phyloP scores from a whole-genome alignment of 2,888 invertebrate species.

The Cybosia mesomella region DNA sequence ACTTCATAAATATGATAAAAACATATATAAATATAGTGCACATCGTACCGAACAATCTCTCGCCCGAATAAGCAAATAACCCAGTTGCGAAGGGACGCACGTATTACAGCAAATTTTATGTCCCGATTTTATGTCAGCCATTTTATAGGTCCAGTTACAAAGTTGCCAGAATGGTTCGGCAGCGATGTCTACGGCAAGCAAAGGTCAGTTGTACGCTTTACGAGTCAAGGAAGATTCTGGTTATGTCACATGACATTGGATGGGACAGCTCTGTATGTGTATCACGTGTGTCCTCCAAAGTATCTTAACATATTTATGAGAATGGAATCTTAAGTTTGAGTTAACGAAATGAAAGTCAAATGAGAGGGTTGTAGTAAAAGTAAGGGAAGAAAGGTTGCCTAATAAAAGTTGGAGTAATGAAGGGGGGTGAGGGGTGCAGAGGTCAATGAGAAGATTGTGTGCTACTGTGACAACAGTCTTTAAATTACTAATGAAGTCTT shows the following conservation, averaged over 20 bases:
- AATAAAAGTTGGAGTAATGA: background rate
- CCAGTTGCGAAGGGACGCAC: constrained; percentile 16
- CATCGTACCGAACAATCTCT: background rate
- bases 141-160: constrained; percentile 38
- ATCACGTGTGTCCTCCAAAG: background rate
- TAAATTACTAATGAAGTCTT: background rate
- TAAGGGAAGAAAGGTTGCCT: background rate
- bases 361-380: background rate
- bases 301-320: background rate
- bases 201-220: background rate
- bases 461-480: background rate
- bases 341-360: background rate
- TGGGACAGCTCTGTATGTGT: background rate
- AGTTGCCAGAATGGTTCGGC: constrained; percentile 33
- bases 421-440: background rate
- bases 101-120: constrained; percentile 31
- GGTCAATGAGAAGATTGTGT: background rate
- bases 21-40: background rate
- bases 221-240: background rate
- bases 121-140: constrained; percentile 33
- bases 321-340: background rate
- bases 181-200: background rate
- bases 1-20: too few species aligned
- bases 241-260: background rate
- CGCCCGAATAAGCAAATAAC: constrained; percentile 16